phyloP scores from a whole-genome alignment of 2,797 vertebrate species.

The Coregonus sp. region DNA sequence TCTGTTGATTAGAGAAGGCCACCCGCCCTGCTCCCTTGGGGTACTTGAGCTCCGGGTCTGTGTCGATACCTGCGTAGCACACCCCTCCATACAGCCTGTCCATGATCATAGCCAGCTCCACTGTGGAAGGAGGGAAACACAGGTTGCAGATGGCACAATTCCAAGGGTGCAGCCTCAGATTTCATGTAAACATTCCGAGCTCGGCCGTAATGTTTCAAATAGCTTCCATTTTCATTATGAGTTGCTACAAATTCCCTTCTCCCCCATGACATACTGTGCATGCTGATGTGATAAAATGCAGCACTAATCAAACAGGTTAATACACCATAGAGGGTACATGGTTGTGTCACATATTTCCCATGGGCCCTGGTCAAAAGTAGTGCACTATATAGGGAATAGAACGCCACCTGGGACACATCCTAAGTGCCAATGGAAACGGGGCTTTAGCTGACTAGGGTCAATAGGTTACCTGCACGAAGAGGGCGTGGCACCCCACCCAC shows the following conservation, averaged over 20 bases:
- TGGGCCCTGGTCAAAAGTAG: too few relatives aligned
- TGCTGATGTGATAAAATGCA: slow-evolving; percentile 18
- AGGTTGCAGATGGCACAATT: neutral
- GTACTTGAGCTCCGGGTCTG: slow-evolving; percentile 98
- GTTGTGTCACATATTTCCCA: too few relatives aligned
- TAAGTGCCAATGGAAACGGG: neutral
- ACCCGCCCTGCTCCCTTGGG: slow-evolving; percentile 98
- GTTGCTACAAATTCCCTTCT: too few relatives aligned
- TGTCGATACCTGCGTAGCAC: slow-evolving; percentile 99
- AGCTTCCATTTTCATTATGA: too few relatives aligned
- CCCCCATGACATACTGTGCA: neutral
- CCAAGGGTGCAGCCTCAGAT: too few relatives aligned
- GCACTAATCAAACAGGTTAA: neutral
- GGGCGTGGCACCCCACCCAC: slow-evolving; percentile 98
- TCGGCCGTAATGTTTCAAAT: neutral
- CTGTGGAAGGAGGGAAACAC: slow-evolving; percentile 62
- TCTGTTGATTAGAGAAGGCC: slow-evolving; percentile 99
- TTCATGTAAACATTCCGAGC: neutral
- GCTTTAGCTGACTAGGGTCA: neutral
- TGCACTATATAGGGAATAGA: too few relatives aligned
- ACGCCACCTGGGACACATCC: neutral
- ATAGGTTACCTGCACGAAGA: slow-evolving; percentile 88
- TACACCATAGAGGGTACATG: too few relatives aligned
- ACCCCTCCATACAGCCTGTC: slow-evolving; percentile 97
- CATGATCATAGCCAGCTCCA: slow-evolving; percentile 99